phyloP scores from a whole-genome alignment of 2,888 invertebrate genomes.

The Tinea trinotella region DNA sequence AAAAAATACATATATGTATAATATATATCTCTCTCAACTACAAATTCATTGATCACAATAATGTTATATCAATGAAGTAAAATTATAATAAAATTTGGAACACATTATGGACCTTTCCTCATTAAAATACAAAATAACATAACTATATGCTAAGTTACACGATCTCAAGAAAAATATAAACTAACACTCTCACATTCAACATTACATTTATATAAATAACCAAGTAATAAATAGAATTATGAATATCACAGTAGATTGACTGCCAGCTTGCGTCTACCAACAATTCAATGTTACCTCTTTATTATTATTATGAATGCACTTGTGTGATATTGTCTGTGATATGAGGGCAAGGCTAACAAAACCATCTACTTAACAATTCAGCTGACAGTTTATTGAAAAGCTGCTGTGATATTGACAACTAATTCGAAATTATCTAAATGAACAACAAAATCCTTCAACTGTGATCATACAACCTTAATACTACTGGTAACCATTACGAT shows the following conservation, averaged over 20 bases:
- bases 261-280: slow-evolving; percentile 48
- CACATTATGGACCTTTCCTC: slow-evolving; percentile 57
- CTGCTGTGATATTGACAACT: slow-evolving; percentile 69
- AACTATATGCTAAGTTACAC: slow-evolving; percentile 39
- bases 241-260: slow-evolving; percentile 69
- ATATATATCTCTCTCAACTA: slow-evolving; percentile 9
- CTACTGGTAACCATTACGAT: slow-evolving; percentile 34
- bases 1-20: neutral
- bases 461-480: slow-evolving; percentile 47
- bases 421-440: slow-evolving; percentile 28
- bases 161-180: slow-evolving; percentile 52
- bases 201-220: slow-evolving; percentile 52
- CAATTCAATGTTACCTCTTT: slow-evolving; percentile 13
- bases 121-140: slow-evolving; percentile 52
- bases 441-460: slow-evolving; percentile 44
- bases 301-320: too few species aligned
- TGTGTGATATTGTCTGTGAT: too few species aligned
- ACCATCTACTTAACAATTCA: too few species aligned
- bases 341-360: too few species aligned
- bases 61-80: slow-evolving; percentile 13
- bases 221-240: slow-evolving; percentile 66
- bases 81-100: slow-evolving; percentile 42
- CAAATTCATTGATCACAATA: slow-evolving; percentile 3
- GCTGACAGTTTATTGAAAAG: slow-evolving; percentile 55
- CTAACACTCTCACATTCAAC: slow-evolving; percentile 48